Percentiles rank a stretch among this genome's conserved stretches.
Evolutionary conservation across 1,140 invertebrate genomes (phyloP).

Genomic region (Ceratitis capitata): DNA sequence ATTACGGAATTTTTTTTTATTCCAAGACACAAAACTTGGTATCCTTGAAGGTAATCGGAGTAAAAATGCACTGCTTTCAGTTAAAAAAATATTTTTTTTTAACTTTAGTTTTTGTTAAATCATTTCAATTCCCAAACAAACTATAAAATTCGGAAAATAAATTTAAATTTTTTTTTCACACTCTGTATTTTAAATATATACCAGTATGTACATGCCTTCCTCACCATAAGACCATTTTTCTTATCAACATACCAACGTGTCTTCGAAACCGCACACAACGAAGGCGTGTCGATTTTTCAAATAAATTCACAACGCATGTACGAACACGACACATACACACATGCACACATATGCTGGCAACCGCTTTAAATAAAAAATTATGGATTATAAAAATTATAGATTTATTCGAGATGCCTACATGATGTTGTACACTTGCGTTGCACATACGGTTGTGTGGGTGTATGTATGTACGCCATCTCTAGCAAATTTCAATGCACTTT

Average conservation of each 20-base stretch:
- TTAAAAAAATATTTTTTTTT: too few relatives aligned
- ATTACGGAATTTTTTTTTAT: too few relatives aligned
- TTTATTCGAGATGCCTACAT: neutral
- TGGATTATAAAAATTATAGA: slow-evolving; percentile 1
- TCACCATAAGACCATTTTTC: neutral
- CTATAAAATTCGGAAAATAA: too few relatives aligned
- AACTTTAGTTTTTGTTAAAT: neutral
- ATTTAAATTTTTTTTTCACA: neutral
- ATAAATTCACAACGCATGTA: neutral
- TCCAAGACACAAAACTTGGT: too few relatives aligned
- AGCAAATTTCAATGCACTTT: neutral
- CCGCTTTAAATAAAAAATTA: neutral
- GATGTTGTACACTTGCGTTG: neutral
- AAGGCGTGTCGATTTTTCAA: neutral
- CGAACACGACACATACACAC: neutral
- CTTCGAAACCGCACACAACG: neutral
- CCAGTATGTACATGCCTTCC: too few relatives aligned
- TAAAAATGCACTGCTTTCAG: too few relatives aligned
- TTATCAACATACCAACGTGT: neutral
- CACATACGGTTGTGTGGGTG: neutral
- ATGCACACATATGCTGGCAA: neutral
- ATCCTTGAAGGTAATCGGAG: too few relatives aligned
- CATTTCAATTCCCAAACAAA: too few relatives aligned
- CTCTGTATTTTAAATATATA: neutral
- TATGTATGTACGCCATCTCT: too few relatives aligned